phyloP scores from a whole-genome alignment of 2,797 vertebrate genomes.

The Pristis pectinata region DNA sequence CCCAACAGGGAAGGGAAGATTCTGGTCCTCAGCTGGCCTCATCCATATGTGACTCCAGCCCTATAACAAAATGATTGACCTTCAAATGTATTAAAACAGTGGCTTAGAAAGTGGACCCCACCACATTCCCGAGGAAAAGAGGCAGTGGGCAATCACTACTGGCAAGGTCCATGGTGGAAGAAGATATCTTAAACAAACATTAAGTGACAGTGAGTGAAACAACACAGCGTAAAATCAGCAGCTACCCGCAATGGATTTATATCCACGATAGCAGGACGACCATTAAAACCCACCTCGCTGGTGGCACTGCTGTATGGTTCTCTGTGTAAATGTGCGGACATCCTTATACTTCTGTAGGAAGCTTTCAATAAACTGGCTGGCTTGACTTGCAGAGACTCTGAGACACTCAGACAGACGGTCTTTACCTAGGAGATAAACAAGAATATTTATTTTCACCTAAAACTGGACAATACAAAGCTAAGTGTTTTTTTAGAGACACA shows the following conservation, averaged over 20 bases:
- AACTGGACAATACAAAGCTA: too few species aligned
- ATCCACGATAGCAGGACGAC: neutral
- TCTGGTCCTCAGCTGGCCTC: neutral
- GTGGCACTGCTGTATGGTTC: slow-evolving; percentile 67
- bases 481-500: neutral
- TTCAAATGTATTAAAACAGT: neutral
- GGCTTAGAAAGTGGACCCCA: neutral
- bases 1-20: too few species aligned
- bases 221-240: neutral
- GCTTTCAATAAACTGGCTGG: slow-evolving; percentile 70
- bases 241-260: neutral
- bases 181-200: neutral
- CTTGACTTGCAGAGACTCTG: slow-evolving; percentile 67
- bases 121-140: too few species aligned
- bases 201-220: neutral
- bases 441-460: neutral
- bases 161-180: neutral
- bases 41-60: neutral
- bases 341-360: slow-evolving; percentile 81
- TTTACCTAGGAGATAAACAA: slow-evolving; percentile 58
- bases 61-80: neutral
- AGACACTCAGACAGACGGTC: slow-evolving; percentile 75
- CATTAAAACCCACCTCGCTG: slow-evolving; percentile 58
- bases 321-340: slow-evolving; percentile 73
- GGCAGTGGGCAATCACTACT: neutral